These are phyloP conservation scores for Zosterops japonicus DNA, from an alignment of 2,113 vertebrate genomes.

Conservation along the genomic window DNA sequence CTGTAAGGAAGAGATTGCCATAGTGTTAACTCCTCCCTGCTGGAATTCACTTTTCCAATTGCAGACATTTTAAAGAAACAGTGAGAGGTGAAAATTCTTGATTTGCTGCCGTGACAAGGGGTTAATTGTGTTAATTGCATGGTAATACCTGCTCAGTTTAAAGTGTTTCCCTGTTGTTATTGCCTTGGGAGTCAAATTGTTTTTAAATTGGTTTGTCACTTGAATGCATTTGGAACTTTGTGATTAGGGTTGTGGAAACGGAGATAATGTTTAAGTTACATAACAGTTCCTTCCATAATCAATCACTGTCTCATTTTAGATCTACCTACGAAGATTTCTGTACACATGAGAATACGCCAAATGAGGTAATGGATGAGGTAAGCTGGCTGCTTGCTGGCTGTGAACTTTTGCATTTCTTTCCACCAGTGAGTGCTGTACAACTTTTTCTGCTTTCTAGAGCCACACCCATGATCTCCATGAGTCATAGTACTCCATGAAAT, in stretches of 20 bases:
- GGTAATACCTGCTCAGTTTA: conserved; percentile 58
- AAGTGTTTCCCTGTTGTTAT: conserved; percentile 53
- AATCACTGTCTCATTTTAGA: conserved; percentile 60
- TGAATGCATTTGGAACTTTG: conserved; percentile 57
- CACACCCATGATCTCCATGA: background rate
- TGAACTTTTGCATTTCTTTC: background rate
- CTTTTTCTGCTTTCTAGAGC: background rate
- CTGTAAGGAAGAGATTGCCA: conserved; percentile 33
- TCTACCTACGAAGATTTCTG: conserved; percentile 23
- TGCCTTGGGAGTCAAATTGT: conserved; percentile 66
- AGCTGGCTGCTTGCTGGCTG: background rate
- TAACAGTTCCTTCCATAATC: conserved; percentile 48
- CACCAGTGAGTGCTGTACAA: background rate
- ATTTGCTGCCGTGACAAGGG: conserved; percentile 47
- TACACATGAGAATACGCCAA: background rate
- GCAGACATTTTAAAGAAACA: conserved; percentile 30
- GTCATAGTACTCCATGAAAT: background rate
- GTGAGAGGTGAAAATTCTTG: conserved; percentile 34
- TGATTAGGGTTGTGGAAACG: conserved; percentile 31
- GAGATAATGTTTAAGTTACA: conserved; percentile 60
- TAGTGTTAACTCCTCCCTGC: conserved; percentile 53
- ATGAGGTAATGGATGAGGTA: conserved; percentile 49
- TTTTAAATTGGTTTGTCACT: conserved; percentile 68
- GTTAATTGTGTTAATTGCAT: conserved; percentile 61
- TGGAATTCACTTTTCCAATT: conserved; percentile 54